These are phyloP conservation scores for Probosciger aterrimus DNA, from an alignment of 2,113 vertebrate species.

Conservation along the genomic window DNA sequence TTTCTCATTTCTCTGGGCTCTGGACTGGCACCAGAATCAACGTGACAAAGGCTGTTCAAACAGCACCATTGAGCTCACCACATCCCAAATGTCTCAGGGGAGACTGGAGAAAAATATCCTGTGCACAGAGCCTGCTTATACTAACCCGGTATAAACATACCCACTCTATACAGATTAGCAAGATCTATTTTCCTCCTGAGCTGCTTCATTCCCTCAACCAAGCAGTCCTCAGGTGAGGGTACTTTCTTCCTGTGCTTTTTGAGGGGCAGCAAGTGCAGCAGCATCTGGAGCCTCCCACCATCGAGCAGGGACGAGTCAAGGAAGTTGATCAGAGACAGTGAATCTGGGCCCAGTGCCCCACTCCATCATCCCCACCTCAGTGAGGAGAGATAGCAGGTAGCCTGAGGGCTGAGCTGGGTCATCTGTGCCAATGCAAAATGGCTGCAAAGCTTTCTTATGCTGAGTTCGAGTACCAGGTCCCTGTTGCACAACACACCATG, in stretches of 20 bases:
- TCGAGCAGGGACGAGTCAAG: background rate
- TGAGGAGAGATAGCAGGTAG: background rate
- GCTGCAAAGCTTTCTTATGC: background rate
- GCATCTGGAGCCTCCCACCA: background rate
- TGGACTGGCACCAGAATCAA: background rate
- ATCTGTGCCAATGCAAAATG: background rate
- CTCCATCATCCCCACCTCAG: background rate
- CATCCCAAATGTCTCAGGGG: background rate
- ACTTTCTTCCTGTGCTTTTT: background rate
- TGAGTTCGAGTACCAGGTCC: background rate
- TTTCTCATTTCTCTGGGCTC: background rate
- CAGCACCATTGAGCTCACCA: background rate
- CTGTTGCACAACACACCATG: background rate
- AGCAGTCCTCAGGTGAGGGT: background rate
- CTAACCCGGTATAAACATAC: background rate
- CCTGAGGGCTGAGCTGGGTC: background rate
- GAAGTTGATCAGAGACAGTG: background rate
- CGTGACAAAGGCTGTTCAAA: background rate
- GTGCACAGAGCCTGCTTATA: background rate
- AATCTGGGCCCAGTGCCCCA: background rate
- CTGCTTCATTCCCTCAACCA: background rate
- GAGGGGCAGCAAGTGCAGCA: background rate
- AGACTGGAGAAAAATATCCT: background rate
- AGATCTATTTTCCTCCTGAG: fast-evolving
- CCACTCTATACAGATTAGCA: background rate